Evolutionary conservation across 2,797 vertebrate species (phyloP).

Genomic region (Galaxias olidus): DNA sequence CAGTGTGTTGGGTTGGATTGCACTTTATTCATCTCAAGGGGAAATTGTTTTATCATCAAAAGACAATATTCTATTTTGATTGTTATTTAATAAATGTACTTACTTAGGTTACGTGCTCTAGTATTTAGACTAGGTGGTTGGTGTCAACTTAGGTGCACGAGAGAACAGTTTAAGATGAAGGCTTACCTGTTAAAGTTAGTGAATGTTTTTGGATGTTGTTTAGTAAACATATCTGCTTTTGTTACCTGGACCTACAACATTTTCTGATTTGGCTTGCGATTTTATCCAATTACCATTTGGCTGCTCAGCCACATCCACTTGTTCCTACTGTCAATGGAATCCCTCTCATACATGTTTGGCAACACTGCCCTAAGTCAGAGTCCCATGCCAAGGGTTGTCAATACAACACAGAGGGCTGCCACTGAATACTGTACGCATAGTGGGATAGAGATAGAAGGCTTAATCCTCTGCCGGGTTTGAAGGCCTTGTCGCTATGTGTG

Average conservation of each 20-base stretch:
- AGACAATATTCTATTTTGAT: no score
- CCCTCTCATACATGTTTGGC: constrained; percentile 49
- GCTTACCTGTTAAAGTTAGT: no score
- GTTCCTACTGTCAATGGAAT: constrained; percentile 40
- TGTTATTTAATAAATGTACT: no score
- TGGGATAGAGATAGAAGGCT: constrained; percentile 26
- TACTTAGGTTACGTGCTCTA: no score
- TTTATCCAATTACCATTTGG: neutral
- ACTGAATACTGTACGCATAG: constrained; percentile 28
- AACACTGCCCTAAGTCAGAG: constrained; percentile 45
- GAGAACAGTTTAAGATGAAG: no score
- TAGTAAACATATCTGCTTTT: neutral
- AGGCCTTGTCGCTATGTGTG: no score
- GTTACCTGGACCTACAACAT: neutral
- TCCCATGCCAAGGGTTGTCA: constrained; percentile 39
- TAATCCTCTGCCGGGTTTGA: no score
- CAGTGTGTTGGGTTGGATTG: no score
- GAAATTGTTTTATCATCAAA: no score
- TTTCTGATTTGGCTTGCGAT: neutral
- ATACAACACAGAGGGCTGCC: constrained; percentile 39
- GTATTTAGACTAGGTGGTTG: no score
- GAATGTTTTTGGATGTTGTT: neutral
- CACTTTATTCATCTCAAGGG: no score
- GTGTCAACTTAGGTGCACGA: no score
- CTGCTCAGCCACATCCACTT: constrained; percentile 6